Base-by-base conservation (phyloP, 2,797 vertebrate genomes). In the Melanotaenia nigrans region DNA sequence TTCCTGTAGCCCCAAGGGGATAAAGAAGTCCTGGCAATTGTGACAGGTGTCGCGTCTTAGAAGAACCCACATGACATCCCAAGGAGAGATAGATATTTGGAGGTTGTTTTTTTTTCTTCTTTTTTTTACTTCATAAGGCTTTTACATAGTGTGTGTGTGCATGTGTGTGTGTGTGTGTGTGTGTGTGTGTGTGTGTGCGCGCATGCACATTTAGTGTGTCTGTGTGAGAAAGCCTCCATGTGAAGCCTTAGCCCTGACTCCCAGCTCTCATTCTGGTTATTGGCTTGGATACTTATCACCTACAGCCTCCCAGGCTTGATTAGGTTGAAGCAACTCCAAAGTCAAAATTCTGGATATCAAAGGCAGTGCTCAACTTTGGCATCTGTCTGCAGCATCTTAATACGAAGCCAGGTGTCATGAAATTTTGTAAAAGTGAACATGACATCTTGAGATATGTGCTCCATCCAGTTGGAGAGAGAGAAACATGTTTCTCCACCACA, bases 31-130 rank as follows among this genome's bases (percentile, higher is more conserved):
- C 85, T 86, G 85, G 81, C 82, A 83, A 92, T 81, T 81, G 85
- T 92, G 92, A 91, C 91, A 90, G 88, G 88, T 92, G 92, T 93
- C 84, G 75, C 40, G 77, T 80, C 86, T 90, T 90, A 89, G 88
- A 87, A 83, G 83, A 47, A 79, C 83, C 78, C 85, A 77, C 76
- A 84, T 90, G 81, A 89, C 89, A 89, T 91, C 83, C 90, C 56
- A 81, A 79, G 79, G 83, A 92, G 85, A 74, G 81, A 86, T 83
- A 83, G 79, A 84, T 82, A 74, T 83, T 89, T 81, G 61, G 74
- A 77, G 20, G 28, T 30, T 73, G 65, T 61, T 75, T 68, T 78
- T 59, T 71, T 77, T 77, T 42, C 16, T 42, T 42, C 14, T 40
- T 18, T 3, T 42, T 45, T 47, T 68, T 78, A 81, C 63, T 61